Percentiles rank a stretch among this genome's conserved stretches.
Evolutionary conservation across 1,140 invertebrate species (phyloP).

Genomic region (Solen grandis): DNA sequence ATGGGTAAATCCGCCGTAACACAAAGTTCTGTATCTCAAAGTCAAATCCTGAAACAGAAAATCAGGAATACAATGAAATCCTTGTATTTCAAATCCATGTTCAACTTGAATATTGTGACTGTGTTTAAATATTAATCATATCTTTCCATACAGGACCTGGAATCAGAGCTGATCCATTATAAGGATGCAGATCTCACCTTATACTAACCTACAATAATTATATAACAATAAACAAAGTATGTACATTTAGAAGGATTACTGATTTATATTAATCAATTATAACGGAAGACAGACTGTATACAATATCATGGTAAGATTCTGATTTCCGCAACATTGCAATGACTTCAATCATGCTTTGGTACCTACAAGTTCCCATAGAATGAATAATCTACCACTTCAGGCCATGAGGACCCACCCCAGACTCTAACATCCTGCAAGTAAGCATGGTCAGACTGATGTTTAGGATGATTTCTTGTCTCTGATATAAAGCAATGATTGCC

Average conservation of each 20-base stretch:
- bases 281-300: too few relatives aligned
- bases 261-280: not conserved
- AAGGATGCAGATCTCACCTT: not conserved
- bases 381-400: not conserved
- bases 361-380: not conserved
- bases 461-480: too few relatives aligned
- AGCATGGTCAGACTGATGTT: too few relatives aligned
- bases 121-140: not conserved
- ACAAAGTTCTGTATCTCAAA: constrained; percentile 89
- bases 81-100: too few relatives aligned
- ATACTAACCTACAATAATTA: not conserved
- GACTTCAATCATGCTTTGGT: too few relatives aligned
- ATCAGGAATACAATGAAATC: constrained; percentile 24
- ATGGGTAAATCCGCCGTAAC: constrained; percentile 94
- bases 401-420: too few relatives aligned
- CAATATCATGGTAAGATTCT: too few relatives aligned
- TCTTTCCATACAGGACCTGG: not conserved
- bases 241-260: not conserved
- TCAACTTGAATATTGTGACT: too few relatives aligned
- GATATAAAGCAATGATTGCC: too few relatives aligned
- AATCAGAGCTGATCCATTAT: not conserved
- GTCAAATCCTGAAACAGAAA: constrained; percentile 83
- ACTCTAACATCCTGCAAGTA: too few relatives aligned
- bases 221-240: not conserved
- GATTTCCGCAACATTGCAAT: too few relatives aligned